These are phyloP conservation scores for Halcyon malimbica DNA, from an alignment of 2,113 vertebrate species.

Conservation along the genomic window DNA sequence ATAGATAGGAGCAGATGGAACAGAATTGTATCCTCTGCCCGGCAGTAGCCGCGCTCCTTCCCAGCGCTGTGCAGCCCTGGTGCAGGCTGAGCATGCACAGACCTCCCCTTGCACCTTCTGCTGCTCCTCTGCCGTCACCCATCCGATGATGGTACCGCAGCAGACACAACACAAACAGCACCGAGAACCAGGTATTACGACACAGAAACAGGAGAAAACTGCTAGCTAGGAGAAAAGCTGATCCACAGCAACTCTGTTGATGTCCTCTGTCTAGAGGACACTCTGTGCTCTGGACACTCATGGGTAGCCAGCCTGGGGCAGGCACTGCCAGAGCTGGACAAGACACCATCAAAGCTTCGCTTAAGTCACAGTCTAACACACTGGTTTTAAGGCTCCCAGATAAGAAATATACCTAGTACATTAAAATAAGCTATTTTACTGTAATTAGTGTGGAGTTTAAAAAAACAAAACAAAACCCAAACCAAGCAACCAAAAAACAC, in stretches of 20 bases:
- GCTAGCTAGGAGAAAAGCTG: neutral
- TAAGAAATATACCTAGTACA: neutral
- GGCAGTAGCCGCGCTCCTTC: accelerated
- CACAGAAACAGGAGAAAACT: neutral
- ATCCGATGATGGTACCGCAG: neutral
- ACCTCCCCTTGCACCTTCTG: neutral
- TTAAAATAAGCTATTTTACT: neutral
- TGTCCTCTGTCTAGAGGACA: neutral
- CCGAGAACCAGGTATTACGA: accelerated
- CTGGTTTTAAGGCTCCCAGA: neutral
- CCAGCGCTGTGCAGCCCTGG: accelerated
- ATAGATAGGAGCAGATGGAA: conserved; percentile 23
- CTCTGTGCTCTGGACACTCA: neutral
- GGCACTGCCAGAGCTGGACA: accelerated
- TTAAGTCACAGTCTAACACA: accelerated
- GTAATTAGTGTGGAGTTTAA: neutral
- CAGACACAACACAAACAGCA: accelerated
- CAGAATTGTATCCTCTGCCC: neutral
- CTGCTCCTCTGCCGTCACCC: neutral
- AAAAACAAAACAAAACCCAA: neutral
- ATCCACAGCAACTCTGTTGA: neutral
- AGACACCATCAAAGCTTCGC: neutral
- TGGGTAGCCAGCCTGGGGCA: accelerated
- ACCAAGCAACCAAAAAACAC: no score
- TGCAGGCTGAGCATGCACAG: neutral